phyloP scores from a whole-genome alignment of 1,140 invertebrate species.

The Heliconius melpomene region DNA sequence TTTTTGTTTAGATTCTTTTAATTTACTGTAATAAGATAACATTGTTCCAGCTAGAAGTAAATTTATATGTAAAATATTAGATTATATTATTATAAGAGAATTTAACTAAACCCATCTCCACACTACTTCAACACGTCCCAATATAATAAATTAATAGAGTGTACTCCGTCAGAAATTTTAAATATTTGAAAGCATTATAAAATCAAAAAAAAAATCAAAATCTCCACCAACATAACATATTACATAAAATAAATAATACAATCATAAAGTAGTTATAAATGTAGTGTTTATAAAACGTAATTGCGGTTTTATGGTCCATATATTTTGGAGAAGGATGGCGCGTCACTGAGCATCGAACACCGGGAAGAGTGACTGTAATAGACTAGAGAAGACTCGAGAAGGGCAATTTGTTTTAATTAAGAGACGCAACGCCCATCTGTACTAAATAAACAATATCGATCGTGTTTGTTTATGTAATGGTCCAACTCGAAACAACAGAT shows the following conservation, averaged over 20 bases:
- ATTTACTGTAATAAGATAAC: background rate
- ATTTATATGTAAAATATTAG: background rate
- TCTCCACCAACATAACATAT: constrained; percentile 77
- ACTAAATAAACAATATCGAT: constrained; percentile 53
- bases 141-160: constrained; percentile 79
- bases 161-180: constrained; percentile 78
- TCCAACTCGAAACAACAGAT: constrained; percentile 23
- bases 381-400: constrained; percentile 48
- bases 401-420: constrained; percentile 70
- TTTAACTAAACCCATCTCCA: constrained; percentile 53
- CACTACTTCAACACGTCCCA: constrained; percentile 43
- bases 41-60: background rate
- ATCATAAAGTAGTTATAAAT: constrained; percentile 80
- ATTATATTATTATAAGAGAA: background rate
- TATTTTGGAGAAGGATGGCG: constrained; percentile 64
- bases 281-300: constrained; percentile 81
- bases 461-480: constrained; percentile 50
- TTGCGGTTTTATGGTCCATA: constrained; percentile 78
- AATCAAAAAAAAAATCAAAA: constrained; percentile 74
- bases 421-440: constrained; percentile 41
- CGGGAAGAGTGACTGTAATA: constrained; percentile 41
- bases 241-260: constrained; percentile 81
- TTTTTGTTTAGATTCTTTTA: no score
- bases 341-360: constrained; percentile 46
- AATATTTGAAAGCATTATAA: constrained; percentile 77